A percentile compares a stretch with the other conserved stretches of the same genome.
Conservation (phyloP, 2,797 vertebrate species). For the Poecilia gillii region DNA sequence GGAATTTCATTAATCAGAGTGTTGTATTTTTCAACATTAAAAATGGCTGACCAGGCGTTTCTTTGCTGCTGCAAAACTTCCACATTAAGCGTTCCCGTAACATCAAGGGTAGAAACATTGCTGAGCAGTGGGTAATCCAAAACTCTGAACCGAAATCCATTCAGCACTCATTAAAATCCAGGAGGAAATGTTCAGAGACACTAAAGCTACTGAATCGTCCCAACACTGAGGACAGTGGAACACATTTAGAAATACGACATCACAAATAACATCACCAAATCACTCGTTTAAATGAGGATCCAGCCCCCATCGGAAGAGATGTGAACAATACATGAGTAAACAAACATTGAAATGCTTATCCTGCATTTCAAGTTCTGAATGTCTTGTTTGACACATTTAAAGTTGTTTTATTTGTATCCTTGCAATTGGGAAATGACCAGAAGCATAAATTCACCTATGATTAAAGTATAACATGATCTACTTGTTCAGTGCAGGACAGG, state of each 20-base stretch:
- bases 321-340: constrained; percentile 18
- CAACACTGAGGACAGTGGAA: constrained; percentile 20
- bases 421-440: not conserved
- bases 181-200: not conserved
- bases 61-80: not conserved
- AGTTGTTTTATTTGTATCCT: not conserved
- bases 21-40: constrained; percentile 42
- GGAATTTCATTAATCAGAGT: constrained; percentile 8
- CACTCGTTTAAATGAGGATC: constrained; percentile 49
- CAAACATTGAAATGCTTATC: constrained; percentile 26
- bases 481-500: not conserved
- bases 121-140: constrained; percentile 14
- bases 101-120: not conserved
- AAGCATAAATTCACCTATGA: constrained; percentile 4
- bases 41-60: constrained; percentile 55
- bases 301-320: constrained; percentile 57
- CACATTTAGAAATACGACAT: constrained; percentile 37
- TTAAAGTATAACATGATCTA: not conserved
- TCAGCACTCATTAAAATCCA: constrained; percentile 27
- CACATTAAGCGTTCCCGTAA: constrained; percentile 15
- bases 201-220: constrained; percentile 18
- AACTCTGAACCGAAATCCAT: constrained; percentile 21
- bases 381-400: constrained; percentile 18
- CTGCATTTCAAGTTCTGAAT: constrained; percentile 39
- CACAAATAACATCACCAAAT: constrained; percentile 24